phyloP scores from a whole-genome alignment of 2,797 vertebrate species.

The Mormyrops boulengeri region DNA sequence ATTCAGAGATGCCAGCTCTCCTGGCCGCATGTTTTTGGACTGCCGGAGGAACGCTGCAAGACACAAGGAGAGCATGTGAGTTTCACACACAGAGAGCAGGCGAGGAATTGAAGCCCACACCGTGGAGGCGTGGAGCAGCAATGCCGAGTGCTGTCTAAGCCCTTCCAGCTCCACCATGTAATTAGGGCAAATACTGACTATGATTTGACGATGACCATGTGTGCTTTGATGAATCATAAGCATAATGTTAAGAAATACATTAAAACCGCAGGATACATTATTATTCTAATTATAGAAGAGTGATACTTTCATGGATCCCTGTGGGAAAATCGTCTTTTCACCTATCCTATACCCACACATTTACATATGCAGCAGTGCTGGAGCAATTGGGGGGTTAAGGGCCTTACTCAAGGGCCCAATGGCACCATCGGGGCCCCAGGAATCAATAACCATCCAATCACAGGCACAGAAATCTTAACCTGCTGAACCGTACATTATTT shows the following conservation, averaged over 20 bases:
- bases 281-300: neutral
- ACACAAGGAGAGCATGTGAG: neutral
- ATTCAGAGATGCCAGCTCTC: neutral
- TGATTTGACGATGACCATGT: neutral
- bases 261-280: neutral
- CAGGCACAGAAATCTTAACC: neutral
- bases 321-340: neutral
- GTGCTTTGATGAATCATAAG: neutral
- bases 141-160: neutral
- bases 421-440: neutral
- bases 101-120: neutral
- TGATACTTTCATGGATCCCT: neutral
- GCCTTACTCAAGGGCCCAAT: neutral
- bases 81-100: neutral
- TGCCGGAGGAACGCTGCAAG: neutral
- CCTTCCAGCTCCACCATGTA: neutral
- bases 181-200: neutral
- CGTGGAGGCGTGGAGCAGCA: neutral
- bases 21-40: neutral
- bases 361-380: neutral
- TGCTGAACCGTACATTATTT: neutral
- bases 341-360: neutral
- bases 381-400: neutral
- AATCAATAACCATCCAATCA: neutral
- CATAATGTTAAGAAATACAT: neutral